Evolutionary conservation across 2,113 vertebrate species (phyloP), one percentile per base, ranked within the genome.

Genomic region (Tricholaema leucomelas): DNA sequence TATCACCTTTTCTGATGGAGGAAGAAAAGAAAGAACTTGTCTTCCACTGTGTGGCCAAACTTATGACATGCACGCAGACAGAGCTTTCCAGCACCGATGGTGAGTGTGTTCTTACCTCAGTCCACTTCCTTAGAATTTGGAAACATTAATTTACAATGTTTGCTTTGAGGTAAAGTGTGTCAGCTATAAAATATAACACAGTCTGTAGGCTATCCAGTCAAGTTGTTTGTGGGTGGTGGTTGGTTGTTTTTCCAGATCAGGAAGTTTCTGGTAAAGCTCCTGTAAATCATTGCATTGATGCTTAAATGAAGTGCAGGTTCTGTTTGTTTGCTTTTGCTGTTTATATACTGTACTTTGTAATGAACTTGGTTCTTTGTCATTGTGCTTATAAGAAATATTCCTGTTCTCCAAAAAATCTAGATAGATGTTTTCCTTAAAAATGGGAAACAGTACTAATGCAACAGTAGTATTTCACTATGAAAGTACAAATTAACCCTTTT

Each of bases 11-110:
- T 93, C 97, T 99, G 96, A 95, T 36, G 64, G 94, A 92, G 63
- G 98, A 98, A 38, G 98, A 99, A 90, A 98, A 98, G 96, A 98
- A 98, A 67, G 97, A 97, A 67, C 97, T 99, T 38, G 93, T 98
- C 31, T 92, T 97, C 73, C 97, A 98, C 30, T 98, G 98, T 58
- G 97, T 98, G 72, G 98, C 98, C 85, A 98, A 98, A 82, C 97
- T 99, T 66, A 96, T 98, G 96, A 98, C 98, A 73, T 99, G 99
- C 97, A 94, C 98, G 60, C 97, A 98, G 56, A 84, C 92, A 87
- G 90, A 95, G 87, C 97, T 97, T 96, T 97, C 96, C 83, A 85
- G 81, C 86, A 97, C 92, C 61, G 92, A 97, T 9, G 97, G 98
- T 98, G 85, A 97, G 97, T 97, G 75, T 64, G 25, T 58, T 84